These are phyloP conservation scores for Standfussiana lucernea DNA, from an alignment of 2,888 invertebrate genomes.

Conservation along the genomic window DNA sequence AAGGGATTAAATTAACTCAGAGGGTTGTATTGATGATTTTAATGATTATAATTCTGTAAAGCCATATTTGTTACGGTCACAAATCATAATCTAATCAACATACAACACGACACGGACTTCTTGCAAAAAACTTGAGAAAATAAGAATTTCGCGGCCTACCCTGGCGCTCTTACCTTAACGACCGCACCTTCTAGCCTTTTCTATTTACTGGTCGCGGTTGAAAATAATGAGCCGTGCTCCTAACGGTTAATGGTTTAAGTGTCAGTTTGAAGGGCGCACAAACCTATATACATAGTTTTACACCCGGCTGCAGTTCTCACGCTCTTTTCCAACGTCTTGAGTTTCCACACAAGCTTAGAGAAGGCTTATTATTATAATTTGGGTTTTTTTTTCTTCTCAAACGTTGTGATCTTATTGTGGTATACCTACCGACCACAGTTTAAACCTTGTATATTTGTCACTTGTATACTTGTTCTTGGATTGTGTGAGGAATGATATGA, in stretches of 20 bases:
- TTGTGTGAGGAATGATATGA: too few species aligned
- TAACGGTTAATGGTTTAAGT: slow-evolving; percentile 59
- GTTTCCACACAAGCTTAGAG: slow-evolving; percentile 21
- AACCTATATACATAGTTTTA: slow-evolving; percentile 53
- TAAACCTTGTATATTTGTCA: neutral
- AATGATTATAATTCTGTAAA: too few species aligned
- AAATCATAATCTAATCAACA: too few species aligned
- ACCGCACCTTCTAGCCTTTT: neutral
- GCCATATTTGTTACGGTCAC: too few species aligned
- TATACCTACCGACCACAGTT: neutral
- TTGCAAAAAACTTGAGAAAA: too few species aligned
- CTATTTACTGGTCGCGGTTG: slow-evolving; percentile 16
- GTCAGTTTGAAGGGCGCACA: slow-evolving; percentile 43
- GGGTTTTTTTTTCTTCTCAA: slow-evolving; percentile 31
- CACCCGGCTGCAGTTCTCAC: slow-evolving; percentile 37
- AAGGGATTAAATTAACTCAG: too few species aligned
- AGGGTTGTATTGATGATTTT: too few species aligned
- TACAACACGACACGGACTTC: too few species aligned
- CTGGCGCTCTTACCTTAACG: too few species aligned
- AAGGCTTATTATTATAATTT: slow-evolving; percentile 39
- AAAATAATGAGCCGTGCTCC: slow-evolving; percentile 66
- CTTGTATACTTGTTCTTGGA: neutral
- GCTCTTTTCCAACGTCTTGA: slow-evolving; percentile 37
- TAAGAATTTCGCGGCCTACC: too few species aligned
- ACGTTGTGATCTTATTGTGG: neutral